A percentile compares a stretch with the other conserved stretches of the same genome.
phyloP scores from a whole-genome alignment of 2,888 invertebrate genomes.

The Arrhopalites spinosus region DNA sequence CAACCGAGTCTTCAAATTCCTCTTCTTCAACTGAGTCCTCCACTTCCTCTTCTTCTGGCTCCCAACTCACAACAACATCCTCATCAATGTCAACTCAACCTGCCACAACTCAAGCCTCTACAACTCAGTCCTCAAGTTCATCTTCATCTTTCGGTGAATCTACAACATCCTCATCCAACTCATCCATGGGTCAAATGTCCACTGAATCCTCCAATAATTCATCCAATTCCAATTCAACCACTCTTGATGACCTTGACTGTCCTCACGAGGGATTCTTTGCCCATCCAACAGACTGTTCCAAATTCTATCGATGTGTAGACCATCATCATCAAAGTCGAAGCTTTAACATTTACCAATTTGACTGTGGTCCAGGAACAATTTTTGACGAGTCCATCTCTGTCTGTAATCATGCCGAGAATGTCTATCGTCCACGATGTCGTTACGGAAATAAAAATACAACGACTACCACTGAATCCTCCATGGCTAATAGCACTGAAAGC shows the following conservation, averaged over 20 bases:
- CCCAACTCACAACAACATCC: background rate
- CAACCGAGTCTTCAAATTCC: background rate
- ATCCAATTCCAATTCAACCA: background rate
- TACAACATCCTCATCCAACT: conserved; percentile 4
- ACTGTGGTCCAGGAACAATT: conserved; percentile 52
- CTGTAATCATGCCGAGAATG: conserved; percentile 44
- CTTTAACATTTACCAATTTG: conserved; percentile 52
- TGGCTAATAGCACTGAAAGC: background rate
- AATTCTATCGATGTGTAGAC: conserved; percentile 53
- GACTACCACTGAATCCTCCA: background rate
- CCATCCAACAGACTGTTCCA: conserved; percentile 50
- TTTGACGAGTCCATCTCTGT: conserved; percentile 48
- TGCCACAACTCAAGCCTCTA: conserved; percentile 33
- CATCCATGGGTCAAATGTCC: conserved; percentile 14
- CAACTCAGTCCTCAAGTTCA: conserved; percentile 21
- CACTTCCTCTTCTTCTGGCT: background rate
- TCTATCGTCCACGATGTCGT: conserved; percentile 30
- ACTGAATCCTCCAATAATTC: background rate
- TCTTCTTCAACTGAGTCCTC: conserved; percentile 25
- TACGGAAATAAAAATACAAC: conserved; percentile 23
- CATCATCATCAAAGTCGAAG: conserved; percentile 38
- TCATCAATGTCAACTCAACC: conserved; percentile 41
- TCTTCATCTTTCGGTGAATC: background rate
- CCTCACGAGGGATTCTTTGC: conserved; percentile 47
- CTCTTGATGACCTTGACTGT: conserved; percentile 24